Evolutionary conservation across 2,797 vertebrate genomes (phyloP).

Genomic region (Lagocephalus sceleratus): DNA sequence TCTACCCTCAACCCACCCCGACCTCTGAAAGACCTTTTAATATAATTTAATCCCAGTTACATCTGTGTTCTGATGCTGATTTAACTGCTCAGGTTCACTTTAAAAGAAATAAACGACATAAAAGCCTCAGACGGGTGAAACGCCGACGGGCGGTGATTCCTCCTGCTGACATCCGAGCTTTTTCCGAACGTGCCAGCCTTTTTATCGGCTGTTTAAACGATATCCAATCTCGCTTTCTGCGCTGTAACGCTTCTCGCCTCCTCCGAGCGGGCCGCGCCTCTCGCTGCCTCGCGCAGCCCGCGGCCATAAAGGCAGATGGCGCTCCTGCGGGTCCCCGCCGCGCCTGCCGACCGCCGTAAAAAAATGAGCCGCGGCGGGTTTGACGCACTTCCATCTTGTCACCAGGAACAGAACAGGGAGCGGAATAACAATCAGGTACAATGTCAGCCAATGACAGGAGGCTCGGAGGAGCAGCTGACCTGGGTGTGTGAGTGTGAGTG

Average conservation of each 20-base stretch:
- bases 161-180: too few species aligned
- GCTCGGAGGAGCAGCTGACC: constrained; percentile 37
- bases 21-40: too few species aligned
- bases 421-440: constrained; percentile 60
- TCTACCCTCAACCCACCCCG: too few species aligned
- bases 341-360: constrained; percentile 28
- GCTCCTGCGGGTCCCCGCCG: constrained; percentile 34
- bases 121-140: too few species aligned
- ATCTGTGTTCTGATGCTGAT: too few species aligned
- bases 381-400: constrained; percentile 43
- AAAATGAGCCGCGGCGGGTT: constrained; percentile 37
- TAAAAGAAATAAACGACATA: too few species aligned
- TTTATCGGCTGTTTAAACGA: too few species aligned
- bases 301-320: constrained; percentile 46
- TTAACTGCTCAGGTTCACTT: too few species aligned
- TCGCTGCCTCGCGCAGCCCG: constrained; percentile 26
- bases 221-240: too few species aligned
- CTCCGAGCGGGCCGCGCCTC: constrained; percentile 12
- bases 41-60: too few species aligned
- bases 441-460: constrained; percentile 66
- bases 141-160: too few species aligned
- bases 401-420: constrained; percentile 30
- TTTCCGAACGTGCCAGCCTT: too few species aligned
- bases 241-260: neutral
- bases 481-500: neutral